Evolutionary conservation across 1,140 invertebrate genomes (phyloP), one percentile per base, ranked within the genome.

Genomic region (Mesaphorura yosii): DNA sequence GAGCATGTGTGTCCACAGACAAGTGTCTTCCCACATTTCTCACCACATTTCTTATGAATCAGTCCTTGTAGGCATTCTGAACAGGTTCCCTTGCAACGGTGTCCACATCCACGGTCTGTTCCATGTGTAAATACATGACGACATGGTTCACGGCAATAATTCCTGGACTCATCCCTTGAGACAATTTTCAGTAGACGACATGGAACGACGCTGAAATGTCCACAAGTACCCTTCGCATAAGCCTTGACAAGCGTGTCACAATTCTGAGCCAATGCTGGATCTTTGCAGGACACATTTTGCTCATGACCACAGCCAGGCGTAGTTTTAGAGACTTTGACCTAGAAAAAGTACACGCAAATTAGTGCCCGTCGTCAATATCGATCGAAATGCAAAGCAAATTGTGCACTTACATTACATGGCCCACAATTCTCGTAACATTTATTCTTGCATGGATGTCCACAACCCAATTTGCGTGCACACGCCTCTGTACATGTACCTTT

Each of bases 1-100:
- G 72, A 66, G 64, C 83, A 85, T 72, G 66, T 64, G 64, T 85
- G 82, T 40, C 75, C 76, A 68, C 83, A 85, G 47, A 84, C 76
- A 34, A 76, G 70, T 7, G 58, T 59, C 42, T 72, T 67, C 29
- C 75, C 70, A 68, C 82, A 84, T 23, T 71, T 67, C 56, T 78
- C 70, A 28, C 62, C 58, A 68, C 83, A 86, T 37, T 64, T 66
- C 52, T 45, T 60, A 66, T 85, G 82, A 47, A 84, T 66, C 19
- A 79, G 69, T 20, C 79, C 78, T 63, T 76, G 74, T 5, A 61
- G 65, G 63, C 82, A 84, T 34, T 61, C 34, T 3, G 74, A 72
- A 68, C 80, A 82, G 2, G 66, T 69, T 45, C 79, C 23, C 26
- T 51, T 45, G 29, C 62, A 64, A 1, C 22, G 14, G 25, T 64